A percentile compares a stretch with the other conserved stretches of the same genome.
These are phyloP conservation scores for Aplocera efformata DNA, from an alignment of 2,888 invertebrate genomes.

Conservation along the genomic window DNA sequence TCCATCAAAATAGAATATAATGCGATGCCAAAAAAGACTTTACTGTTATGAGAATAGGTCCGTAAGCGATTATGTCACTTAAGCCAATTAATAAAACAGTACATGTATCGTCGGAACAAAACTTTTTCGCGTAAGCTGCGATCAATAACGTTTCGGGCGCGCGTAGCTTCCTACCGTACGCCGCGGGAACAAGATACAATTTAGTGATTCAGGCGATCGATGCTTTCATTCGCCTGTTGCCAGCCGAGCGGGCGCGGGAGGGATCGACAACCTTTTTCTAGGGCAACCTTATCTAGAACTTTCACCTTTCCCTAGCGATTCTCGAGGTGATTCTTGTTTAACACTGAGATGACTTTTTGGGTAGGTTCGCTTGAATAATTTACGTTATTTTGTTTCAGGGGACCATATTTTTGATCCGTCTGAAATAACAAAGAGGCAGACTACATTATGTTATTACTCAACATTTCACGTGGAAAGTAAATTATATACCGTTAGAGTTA, in stretches of 20 bases:
- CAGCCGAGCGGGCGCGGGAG: constrained; percentile 59
- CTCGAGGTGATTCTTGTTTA: constrained; percentile 19
- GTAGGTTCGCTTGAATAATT: background rate
- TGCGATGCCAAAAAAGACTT: constrained; percentile 5
- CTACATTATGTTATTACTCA: no score
- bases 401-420: no score
- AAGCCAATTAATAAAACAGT: constrained; percentile 63
- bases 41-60: constrained; percentile 16
- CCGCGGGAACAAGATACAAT: constrained; percentile 15
- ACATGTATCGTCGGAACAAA: constrained; percentile 65
- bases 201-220: constrained; percentile 22
- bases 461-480: no score
- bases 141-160: constrained; percentile 59
- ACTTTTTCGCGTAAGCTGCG: constrained; percentile 74
- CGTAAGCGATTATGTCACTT: constrained; percentile 27
- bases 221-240: constrained; percentile 72
- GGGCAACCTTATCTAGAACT: constrained; percentile 57
- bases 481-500: no score
- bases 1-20: background rate
- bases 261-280: constrained; percentile 71
- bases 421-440: no score
- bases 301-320: constrained; percentile 50
- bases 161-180: constrained; percentile 28
- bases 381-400: background rate
- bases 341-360: constrained; percentile 10